Percentiles rank a stretch among this genome's conserved stretches.
Evolutionary conservation across 2,797 vertebrate genomes (phyloP).

Genomic region (Enteromius argenteus): DNA sequence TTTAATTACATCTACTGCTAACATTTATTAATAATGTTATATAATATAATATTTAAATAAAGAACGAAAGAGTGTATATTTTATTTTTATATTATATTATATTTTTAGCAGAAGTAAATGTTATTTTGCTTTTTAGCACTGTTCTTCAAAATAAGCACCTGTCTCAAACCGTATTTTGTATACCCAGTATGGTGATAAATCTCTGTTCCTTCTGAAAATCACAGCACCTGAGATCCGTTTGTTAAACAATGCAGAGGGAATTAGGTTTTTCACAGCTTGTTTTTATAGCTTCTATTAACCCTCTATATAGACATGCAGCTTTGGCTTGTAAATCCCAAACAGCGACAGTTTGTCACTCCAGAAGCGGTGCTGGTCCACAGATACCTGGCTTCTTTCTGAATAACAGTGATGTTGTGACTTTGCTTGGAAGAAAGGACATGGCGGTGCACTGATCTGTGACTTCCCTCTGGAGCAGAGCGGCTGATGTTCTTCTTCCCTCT

Average conservation of each 20-base stretch:
- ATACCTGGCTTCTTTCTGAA: slow-evolving; percentile 65
- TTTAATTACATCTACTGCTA: too few relatives aligned
- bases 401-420: slow-evolving; percentile 57
- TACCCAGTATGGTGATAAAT: neutral
- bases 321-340: slow-evolving; percentile 76
- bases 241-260: slow-evolving; percentile 68
- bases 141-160: slow-evolving; percentile 13
- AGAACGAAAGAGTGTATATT: too few relatives aligned
- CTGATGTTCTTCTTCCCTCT: slow-evolving; percentile 59
- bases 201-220: neutral
- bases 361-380: slow-evolving; percentile 71
- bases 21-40: too few relatives aligned
- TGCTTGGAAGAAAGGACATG: slow-evolving; percentile 57
- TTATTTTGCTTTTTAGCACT: neutral
- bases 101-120: neutral
- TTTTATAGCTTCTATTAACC: slow-evolving; percentile 76
- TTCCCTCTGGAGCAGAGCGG: slow-evolving; percentile 55
- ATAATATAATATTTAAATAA: neutral
- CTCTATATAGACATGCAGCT: slow-evolving; percentile 75
- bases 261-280: slow-evolving; percentile 72
- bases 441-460: slow-evolving; percentile 53
- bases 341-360: slow-evolving; percentile 79
- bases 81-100: too few relatives aligned
- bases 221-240: slow-evolving; percentile 7
- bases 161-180: neutral